phyloP scores from a whole-genome alignment of 2,888 invertebrate species.

The Pimpla rufipes region DNA sequence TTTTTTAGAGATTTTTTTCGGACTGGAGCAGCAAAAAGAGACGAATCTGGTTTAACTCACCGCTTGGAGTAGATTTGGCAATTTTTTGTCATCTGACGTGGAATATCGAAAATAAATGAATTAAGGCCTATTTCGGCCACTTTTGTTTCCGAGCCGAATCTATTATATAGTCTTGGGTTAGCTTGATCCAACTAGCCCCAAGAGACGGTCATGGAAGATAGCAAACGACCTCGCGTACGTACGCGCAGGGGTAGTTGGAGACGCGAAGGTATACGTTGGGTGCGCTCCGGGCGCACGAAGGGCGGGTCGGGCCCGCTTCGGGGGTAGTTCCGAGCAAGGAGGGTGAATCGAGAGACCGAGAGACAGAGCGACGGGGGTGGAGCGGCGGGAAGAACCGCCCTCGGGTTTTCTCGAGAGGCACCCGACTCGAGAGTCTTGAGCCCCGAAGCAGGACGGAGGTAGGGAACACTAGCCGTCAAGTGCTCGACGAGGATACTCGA shows the following conservation, averaged over 20 bases:
- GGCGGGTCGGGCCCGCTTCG: constrained; percentile 67
- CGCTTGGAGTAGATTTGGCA: no score
- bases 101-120: no score
- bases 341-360: constrained; percentile 51
- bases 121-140: no score
- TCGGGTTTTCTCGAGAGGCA: constrained; percentile 72
- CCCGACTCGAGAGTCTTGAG: constrained; percentile 76
- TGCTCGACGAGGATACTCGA: constrained; percentile 85
- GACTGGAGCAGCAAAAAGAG: no score
- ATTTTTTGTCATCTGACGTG: no score
- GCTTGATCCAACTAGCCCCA: neutral
- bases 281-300: neutral
- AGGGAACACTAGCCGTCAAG: constrained; percentile 84
- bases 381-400: constrained; percentile 77
- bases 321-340: constrained; percentile 64
- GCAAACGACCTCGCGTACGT: neutral
- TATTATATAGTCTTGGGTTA: no score
- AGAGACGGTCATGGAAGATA: neutral
- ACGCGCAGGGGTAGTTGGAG: neutral
- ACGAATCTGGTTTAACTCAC: no score
- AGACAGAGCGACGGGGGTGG: constrained; percentile 55
- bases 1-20: no score
- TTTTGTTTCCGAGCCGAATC: no score
- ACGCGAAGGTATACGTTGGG: neutral
- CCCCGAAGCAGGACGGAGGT: constrained; percentile 79